Evolutionary conservation across 1,140 invertebrate genomes (phyloP), one percentile per base, ranked within the genome.

Genomic region (Heliconius himera): DNA sequence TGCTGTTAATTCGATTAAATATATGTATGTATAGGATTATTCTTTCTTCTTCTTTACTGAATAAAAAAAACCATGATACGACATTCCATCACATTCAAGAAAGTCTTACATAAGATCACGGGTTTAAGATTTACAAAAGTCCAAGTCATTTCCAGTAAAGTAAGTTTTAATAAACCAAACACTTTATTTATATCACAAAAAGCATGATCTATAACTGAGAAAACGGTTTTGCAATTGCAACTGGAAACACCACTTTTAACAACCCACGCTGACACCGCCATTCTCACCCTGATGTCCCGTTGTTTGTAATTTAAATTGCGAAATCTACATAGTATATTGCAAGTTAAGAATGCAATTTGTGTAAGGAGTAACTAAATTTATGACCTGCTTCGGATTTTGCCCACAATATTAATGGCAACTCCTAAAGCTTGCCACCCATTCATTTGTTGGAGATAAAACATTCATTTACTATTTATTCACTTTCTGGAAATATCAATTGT

Each of bases 261-360:
- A 82, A 75, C 84, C 84, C 79, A 74, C 75, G 49, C 84, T 78
- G 78, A 77, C 79, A 81, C 75, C 54, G 70, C 83, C 83, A 84
- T 84, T 85, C 81, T 79, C 79, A 81, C 49, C 80, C 78, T 84
- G 83, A 85, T 84, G 84, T 85, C 78, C 80, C 81, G 83, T 86
- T 84, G 86, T 91, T 88, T 87, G 89, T 91, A 89, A 91, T 91
- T 91, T 90, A 91, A 92, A 89, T 90, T 90, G 87, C 83, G 81
- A 83, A 83, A 92, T 91, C 89, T 87, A 86, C 88, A 91, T 91
- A 92, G 89, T 89, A 89, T 90, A 91, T 87, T 89, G 87, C 87
- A 87, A 89, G 87, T 92, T 92, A 88, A 91, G 88, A 89, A 90
- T 87, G 85, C 90, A 89, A 90, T 90, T 89, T 89, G 87, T 90